Base-by-base conservation (phyloP, 2,888 invertebrate genomes). In the Meiosimyza platycephala region DNA sequence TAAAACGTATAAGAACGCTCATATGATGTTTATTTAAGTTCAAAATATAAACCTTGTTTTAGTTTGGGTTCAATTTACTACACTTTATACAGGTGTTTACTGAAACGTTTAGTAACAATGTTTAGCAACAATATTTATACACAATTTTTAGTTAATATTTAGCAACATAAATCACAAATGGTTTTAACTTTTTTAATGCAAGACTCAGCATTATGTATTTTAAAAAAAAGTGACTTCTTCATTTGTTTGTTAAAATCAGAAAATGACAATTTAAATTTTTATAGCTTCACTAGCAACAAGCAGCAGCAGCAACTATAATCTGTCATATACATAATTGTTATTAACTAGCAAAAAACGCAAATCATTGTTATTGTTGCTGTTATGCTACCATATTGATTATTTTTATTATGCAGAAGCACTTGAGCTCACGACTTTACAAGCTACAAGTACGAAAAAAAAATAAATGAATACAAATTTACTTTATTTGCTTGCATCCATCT, bases 371-470 rank as follows among this genome's bases (percentile, higher is more conserved):
- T 40, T 40, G 40, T 40, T n/a, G 48, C n/a, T 57, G 68, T 50
- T 57, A 40, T 40, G 68, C 68, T 64, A 51, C 64, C 51, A n/a
- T 40, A 51, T 64, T 51, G 51, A 18, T 64, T 51, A n/a, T 15
- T 28, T 40, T 63, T 63, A 47, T 16, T 18, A 48, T 63, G 40
- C 33, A 16, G 47, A 33, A 62, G 62, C 59, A 59, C 40, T 40
- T 40, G 40, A 18, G 15, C 18, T 60, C 59, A 60, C 59, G 59
- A 60, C 28, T 60, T 60, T 28, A 15, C 28, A 13, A 12, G 22
- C 28, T 7, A 59, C 40, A 40, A 28, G 40, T 9, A 6, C 3
- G 12, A 13, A 51, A 54, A 47, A 18, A n/a, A 5, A 64, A 51
- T 15, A 18, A 22, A 1, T n/a, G 16, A n/a, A 64, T 40, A 47